Evolutionary conservation across 2,797 vertebrate species (phyloP).

Genomic region (Platalea minor): DNA sequence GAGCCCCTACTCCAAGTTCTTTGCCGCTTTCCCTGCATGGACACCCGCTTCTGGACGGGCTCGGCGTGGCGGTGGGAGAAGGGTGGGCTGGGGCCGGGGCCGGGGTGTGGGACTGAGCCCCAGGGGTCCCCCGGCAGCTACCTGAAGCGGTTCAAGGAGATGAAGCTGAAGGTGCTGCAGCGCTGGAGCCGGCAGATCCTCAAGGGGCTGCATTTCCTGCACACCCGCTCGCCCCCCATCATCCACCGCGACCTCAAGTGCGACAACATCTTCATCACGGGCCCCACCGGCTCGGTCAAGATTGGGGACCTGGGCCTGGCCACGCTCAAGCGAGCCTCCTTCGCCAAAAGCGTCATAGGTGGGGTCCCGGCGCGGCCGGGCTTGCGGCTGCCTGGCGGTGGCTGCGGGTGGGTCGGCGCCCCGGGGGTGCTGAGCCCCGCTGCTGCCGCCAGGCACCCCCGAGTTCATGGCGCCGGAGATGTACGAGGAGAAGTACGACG

Average conservation of each 20-base stretch:
- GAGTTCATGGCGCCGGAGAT: slow-evolving; percentile 99
- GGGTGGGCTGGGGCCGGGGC: neutral
- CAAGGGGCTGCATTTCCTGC: slow-evolving; percentile 95
- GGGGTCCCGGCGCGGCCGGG: accelerated
- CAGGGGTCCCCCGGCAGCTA: slow-evolving; percentile 73
- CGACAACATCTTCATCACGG: slow-evolving; percentile 99
- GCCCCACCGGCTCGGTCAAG: slow-evolving; percentile 95
- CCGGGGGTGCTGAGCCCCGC: neutral
- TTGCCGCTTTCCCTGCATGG: neutral
- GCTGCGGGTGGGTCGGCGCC: accelerated
- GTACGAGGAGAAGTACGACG: slow-evolving; percentile 98
- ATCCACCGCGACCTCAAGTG: slow-evolving; percentile 98
- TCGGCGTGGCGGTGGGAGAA: accelerated
- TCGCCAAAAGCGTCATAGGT: slow-evolving; percentile 99
- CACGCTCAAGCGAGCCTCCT: slow-evolving; percentile 94
- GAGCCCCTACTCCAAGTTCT: neutral
- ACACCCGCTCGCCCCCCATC: slow-evolving; percentile 94
- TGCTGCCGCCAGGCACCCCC: slow-evolving; percentile 84
- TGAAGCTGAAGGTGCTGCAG: slow-evolving; percentile 96
- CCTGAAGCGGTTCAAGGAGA: slow-evolving; percentile 96
- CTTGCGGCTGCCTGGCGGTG: accelerated
- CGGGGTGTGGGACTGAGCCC: accelerated
- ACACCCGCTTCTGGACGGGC: accelerated
- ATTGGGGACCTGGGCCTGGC: slow-evolving; percentile 96
- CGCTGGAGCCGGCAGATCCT: slow-evolving; percentile 98